Evolutionary conservation across 2,113 vertebrate genomes (phyloP).

Genomic region (Erpornis zantholeuca): DNA sequence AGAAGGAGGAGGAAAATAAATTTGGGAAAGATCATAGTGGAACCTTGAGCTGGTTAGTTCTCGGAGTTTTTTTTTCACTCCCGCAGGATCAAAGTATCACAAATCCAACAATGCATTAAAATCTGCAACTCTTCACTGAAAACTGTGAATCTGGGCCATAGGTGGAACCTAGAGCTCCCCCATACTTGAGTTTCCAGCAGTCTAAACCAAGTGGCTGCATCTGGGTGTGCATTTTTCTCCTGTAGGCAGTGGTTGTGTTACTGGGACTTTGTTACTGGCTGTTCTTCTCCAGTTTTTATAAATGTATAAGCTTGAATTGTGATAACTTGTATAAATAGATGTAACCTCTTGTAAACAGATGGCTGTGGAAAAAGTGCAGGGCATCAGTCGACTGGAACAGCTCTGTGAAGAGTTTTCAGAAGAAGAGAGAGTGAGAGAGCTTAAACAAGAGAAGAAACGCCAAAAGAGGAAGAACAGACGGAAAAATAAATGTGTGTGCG

Average conservation of each 20-base stretch:
- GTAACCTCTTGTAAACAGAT: constrained; percentile 75
- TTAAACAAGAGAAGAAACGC: constrained; percentile 97
- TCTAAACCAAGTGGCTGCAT: not conserved
- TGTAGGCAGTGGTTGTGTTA: not conserved
- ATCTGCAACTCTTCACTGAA: not conserved
- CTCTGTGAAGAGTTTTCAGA: constrained; percentile 96
- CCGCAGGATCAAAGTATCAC: not conserved
- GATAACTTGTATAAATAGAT: not conserved
- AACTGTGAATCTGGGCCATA: not conserved
- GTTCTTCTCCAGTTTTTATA: not conserved
- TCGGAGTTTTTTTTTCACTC: not conserved
- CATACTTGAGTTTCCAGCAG: accelerated
- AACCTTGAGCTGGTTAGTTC: not conserved
- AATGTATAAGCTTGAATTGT: not conserved
- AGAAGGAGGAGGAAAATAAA: not conserved
- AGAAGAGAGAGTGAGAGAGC: constrained; percentile 91
- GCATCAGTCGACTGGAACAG: constrained; percentile 94
- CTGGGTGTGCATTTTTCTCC: not conserved
- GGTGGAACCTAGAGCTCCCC: not conserved
- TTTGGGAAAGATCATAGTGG: not conserved
- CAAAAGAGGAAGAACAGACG: constrained; percentile 95
- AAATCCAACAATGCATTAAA: not conserved
- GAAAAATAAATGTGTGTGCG: constrained; percentile 94
- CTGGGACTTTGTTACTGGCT: not conserved
- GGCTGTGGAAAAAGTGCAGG: constrained; percentile 96